phyloP scores from a whole-genome alignment of 2,113 vertebrate species.

The Bubo scandiacus region DNA sequence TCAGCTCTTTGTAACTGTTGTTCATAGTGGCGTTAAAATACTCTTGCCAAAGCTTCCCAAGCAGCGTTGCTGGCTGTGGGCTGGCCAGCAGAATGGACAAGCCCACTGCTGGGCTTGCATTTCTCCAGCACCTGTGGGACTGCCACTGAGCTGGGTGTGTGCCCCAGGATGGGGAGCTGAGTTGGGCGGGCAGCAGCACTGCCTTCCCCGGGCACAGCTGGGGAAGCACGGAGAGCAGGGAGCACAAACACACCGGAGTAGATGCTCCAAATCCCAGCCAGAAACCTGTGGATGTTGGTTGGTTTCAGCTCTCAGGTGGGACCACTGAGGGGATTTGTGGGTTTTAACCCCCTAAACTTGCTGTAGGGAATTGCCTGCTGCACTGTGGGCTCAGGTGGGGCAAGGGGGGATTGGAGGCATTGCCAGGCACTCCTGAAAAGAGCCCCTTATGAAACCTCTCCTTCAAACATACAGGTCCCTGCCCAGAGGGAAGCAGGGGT shows the following conservation, averaged over 20 bases:
- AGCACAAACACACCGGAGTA: fast-evolving
- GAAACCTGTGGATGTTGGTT: background rate
- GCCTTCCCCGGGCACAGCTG: background rate
- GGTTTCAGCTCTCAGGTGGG: background rate
- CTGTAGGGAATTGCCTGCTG: background rate
- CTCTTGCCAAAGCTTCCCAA: background rate
- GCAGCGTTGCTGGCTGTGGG: background rate
- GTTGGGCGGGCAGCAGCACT: fast-evolving
- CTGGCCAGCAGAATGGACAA: background rate
- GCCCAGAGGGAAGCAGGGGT: background rate
- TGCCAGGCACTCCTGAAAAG: background rate
- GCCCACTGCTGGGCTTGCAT: background rate
- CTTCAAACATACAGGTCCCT: background rate
- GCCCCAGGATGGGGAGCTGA: background rate
- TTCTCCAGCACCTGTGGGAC: background rate
- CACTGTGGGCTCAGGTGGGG: fast-evolving
- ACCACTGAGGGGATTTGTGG: background rate
- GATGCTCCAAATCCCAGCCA: background rate
- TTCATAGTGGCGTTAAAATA: background rate
- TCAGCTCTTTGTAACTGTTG: background rate
- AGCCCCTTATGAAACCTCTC: background rate
- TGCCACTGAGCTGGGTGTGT: background rate
- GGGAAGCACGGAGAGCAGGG: background rate
- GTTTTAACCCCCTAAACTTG: background rate
- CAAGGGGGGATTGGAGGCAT: fast-evolving